Evolutionary conservation across 2,888 invertebrate genomes (phyloP).

Genomic region (Trisateles emortualis): DNA sequence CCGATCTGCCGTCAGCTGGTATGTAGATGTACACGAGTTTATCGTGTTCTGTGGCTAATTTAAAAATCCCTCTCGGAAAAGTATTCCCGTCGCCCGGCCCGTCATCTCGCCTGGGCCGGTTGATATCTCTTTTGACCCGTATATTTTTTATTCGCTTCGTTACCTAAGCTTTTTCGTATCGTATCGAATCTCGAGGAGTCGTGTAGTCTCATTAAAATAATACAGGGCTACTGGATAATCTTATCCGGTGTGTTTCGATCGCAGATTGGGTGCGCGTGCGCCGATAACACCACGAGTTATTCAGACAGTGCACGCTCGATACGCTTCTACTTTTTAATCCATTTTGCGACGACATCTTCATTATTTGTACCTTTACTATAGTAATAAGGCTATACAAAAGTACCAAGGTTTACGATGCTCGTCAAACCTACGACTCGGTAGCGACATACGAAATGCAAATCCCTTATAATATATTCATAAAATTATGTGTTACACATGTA

Average conservation of each 20-base stretch:
- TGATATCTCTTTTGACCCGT: conserved; percentile 84
- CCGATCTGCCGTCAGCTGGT: conserved; percentile 85
- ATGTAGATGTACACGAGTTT: conserved; percentile 80
- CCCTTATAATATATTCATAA: conserved; percentile 79
- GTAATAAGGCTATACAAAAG: conserved; percentile 47
- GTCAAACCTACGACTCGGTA: conserved; percentile 46
- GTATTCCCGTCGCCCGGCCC: conserved; percentile 62
- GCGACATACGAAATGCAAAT: conserved; percentile 67
- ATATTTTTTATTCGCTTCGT: conserved; percentile 81
- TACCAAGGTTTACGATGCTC: conserved; percentile 52
- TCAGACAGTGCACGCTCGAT: conserved; percentile 81
- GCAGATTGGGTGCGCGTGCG: conserved; percentile 86
- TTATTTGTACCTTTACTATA: conserved; percentile 70
- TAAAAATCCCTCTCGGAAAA: conserved; percentile 73
- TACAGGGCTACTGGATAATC: conserved; percentile 87
- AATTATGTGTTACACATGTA: conserved; percentile 75
- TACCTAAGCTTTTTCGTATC: conserved; percentile 84
- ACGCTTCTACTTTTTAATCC: conserved; percentile 79
- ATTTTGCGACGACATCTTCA: conserved; percentile 83
- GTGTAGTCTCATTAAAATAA: conserved; percentile 87
- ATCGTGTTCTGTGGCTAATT: conserved; percentile 81
- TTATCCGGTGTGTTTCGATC: conserved; percentile 86
- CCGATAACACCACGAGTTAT: conserved; percentile 84
- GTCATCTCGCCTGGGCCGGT: conserved; percentile 70
- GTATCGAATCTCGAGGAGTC: conserved; percentile 81